Percentiles rank a stretch among this genome's conserved stretches.
phyloP scores from a whole-genome alignment of 1,140 invertebrate species.

The Pentalonia nigronervosa region DNA sequence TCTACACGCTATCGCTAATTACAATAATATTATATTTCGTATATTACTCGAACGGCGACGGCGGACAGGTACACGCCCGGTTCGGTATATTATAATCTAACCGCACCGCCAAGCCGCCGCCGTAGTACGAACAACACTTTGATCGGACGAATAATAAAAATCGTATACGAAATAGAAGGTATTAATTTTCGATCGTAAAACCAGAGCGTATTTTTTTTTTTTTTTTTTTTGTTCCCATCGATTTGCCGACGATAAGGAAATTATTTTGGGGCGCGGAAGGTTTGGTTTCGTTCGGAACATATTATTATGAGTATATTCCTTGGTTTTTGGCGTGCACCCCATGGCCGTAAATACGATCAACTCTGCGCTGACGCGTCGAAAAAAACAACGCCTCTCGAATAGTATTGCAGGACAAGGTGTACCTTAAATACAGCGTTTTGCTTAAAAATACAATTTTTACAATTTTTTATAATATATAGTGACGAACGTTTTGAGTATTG shows the following conservation, averaged over 20 bases:
- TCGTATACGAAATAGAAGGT: neutral
- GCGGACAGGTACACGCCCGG: neutral
- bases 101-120: neutral
- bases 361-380: neutral
- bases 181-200: constrained; percentile 17
- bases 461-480: neutral
- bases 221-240: neutral
- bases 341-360: neutral
- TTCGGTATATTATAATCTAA: neutral
- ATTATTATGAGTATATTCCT: neutral
- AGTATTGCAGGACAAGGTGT: neutral
- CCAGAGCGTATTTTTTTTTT: neutral
- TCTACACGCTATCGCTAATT: neutral
- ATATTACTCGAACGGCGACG: neutral
- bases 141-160: neutral
- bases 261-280: constrained; percentile 3
- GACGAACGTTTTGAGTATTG: neutral
- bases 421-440: neutral
- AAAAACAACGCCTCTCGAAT: neutral
- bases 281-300: neutral
- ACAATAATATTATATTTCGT: neutral
- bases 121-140: neutral
- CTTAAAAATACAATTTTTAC: neutral
- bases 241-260: neutral
- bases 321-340: neutral